Conservation (phyloP, 35 echinoderm and acorn worm species). For the Heliocidaris erythrogramma region DNA sequence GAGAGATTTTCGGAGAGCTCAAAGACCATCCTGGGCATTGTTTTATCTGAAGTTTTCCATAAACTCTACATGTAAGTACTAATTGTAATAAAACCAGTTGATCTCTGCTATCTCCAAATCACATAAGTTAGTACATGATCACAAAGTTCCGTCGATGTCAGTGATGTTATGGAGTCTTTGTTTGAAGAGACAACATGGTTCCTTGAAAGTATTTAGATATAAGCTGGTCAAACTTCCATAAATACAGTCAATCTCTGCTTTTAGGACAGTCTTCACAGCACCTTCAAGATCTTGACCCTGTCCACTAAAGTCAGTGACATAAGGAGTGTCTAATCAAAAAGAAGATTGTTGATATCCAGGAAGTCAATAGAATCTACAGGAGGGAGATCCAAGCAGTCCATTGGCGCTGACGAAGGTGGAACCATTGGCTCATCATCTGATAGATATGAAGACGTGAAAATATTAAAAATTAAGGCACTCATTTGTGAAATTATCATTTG, state of each 20-base stretch:
- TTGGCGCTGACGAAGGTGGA: not conserved
- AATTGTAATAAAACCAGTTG: no score
- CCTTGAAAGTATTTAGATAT: not conserved
- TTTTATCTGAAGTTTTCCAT: no score
- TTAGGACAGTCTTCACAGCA: not conserved
- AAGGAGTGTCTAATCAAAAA: not conserved
- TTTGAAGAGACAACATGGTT: not conserved
- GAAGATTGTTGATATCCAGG: conserved; percentile 63
- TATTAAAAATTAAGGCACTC: not conserved
- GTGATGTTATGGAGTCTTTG: not conserved
- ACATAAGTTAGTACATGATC: not conserved
- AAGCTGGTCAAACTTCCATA: not conserved
- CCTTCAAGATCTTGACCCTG: not conserved
- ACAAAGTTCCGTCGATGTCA: not conserved
- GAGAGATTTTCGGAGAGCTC: no score
- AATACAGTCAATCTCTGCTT: not conserved
- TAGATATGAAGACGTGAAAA: not conserved
- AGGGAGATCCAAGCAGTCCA: conserved; percentile 61
- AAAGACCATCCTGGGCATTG: no score
- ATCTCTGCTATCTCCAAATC: not conserved
- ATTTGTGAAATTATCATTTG: not conserved
- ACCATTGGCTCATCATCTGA: conserved; percentile 14
- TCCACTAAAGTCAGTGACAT: not conserved
- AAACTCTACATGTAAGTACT: no score
- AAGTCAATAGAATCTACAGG: conserved; percentile 65